A percentile compares a stretch with the other conserved stretches of the same genome.
Conservation (phyloP, 1,140 invertebrate genomes). For the Colletes gigas region DNA sequence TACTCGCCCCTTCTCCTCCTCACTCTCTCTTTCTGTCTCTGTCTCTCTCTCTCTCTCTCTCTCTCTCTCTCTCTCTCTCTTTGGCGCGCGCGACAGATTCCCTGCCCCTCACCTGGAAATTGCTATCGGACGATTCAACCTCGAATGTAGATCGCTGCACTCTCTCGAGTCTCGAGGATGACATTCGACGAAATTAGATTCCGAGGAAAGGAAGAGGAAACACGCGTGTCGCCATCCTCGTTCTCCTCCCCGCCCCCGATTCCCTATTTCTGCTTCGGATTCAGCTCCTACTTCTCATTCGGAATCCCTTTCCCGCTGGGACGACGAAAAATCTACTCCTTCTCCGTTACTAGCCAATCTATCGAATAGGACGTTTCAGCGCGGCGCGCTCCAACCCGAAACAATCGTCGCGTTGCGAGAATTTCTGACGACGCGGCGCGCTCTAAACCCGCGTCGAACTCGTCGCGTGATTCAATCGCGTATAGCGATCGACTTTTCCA, state of each 20-base stretch:
- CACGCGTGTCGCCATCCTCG: conserved; percentile 44
- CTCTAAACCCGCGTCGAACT: background rate
- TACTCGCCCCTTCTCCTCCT: background rate
- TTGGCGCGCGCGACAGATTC: conserved; percentile 14
- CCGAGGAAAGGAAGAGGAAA: conserved; percentile 62
- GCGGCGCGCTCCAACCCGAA: background rate
- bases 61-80: conserved; percentile 14
- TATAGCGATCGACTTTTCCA: background rate
- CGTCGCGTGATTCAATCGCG: conserved; percentile 24
- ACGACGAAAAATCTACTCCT: conserved; percentile 45
- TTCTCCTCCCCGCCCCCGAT: background rate
- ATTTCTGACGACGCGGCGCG: no score
- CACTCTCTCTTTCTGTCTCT: conserved; percentile 17
- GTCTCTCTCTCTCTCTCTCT: conserved; percentile 4
- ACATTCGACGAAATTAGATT: conserved; percentile 73
- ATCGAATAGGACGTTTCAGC: conserved; percentile 8
- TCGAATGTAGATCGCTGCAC: conserved; percentile 70
- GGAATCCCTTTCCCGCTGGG: conserved; percentile 15
- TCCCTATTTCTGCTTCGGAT: conserved; percentile 49
- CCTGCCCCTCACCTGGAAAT: conserved; percentile 54
- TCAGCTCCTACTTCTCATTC: conserved; percentile 39
- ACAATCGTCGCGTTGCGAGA: conserved; percentile 3
- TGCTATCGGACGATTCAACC: conserved; percentile 66
- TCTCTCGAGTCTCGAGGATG: conserved; percentile 61
- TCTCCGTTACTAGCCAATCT: conserved; percentile 32